Base-by-base conservation (phyloP, 2,113 vertebrate species). In the Hyperopisus bebe region DNA sequence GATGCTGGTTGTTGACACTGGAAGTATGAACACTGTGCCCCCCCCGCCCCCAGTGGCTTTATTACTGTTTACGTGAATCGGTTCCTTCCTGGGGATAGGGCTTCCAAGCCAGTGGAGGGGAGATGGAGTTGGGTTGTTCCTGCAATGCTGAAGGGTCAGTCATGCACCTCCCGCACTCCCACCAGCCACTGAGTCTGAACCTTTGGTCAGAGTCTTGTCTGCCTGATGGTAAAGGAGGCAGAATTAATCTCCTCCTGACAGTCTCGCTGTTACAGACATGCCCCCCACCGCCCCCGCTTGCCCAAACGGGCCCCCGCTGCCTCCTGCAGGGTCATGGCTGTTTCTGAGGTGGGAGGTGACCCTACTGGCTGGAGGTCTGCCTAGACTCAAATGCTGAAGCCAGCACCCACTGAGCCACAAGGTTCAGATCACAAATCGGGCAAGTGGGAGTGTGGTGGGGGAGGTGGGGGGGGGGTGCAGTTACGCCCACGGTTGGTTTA, bases 131-230 rank as follows among this genome's bases (percentile, higher is more conserved):
- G 70, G 66, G 31, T 4, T 13, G 1, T 77, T 42, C 35, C 35
- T 5, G 9, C n/a, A 66, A 4, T 31, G n/a, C 9, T 13, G n/a
- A 13, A 27, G 10, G 62, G n/a, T 31, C n/a, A 66, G 62, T n/a
- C 4, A 5, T 66, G 62, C 3, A 31, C n/a, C 62, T 31, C 1
- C 58, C 3, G 7, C 4, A 3, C 19, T 7, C 80, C 15, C 88
- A 91, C 90, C 86, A 92, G 91, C 93, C 92, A 87, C 86, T 42
- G 89, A 91, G 88, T 90, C 80, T 62, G 53, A 90, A 91, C 92
- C 88, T 19, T 90, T 90, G 87, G 90, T 93, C 90, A 85, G 90
- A 90, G 92, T 91, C 92, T 90, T 92, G 92, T 90, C 92, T 91
- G 82, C 46, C 91, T 91, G 92, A 93, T 92, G 92, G 91, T 93